Percentiles rank a stretch among this genome's conserved stretches.
Evolutionary conservation across 2,797 vertebrate genomes (phyloP).

Genomic region (Netta rufina): DNA sequence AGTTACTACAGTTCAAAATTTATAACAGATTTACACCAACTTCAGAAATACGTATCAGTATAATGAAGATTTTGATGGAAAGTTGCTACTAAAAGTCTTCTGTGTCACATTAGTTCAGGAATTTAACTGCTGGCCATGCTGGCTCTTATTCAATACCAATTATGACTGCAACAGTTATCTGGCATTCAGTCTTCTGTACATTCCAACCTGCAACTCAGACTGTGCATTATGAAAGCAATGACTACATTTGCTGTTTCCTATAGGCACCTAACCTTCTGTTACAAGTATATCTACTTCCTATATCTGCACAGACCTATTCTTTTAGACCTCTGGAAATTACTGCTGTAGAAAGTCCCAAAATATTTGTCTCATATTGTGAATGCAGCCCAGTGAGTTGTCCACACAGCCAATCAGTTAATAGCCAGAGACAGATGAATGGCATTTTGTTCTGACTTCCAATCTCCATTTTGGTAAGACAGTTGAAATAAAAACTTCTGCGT

Average conservation of each 20-base stretch:
- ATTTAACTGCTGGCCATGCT: not conserved
- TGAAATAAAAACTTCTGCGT: conserved; percentile 24
- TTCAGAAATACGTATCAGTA: not conserved
- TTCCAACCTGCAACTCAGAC: not conserved
- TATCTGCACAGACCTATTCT: not conserved
- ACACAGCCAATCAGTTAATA: not conserved
- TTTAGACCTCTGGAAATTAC: not conserved
- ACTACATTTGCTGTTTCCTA: not conserved
- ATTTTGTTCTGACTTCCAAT: not conserved
- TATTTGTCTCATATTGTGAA: not conserved
- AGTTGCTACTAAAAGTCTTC: conserved; percentile 17
- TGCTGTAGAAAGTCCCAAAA: not conserved
- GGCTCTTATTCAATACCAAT: not conserved
- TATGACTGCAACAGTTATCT: not conserved
- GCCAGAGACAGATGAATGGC: not conserved
- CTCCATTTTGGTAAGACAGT: not conserved
- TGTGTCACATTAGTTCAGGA: conserved; percentile 38
- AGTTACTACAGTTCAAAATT: conserved; percentile 1
- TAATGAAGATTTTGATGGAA: conserved; percentile 32
- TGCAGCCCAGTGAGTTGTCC: not conserved
- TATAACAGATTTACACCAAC: not conserved
- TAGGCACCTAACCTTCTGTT: not conserved
- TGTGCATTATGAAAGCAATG: not conserved
- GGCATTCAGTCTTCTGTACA: not conserved
- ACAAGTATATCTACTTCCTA: not conserved